phyloP scores from a whole-genome alignment of 2,113 vertebrate genomes.

The Megaleporinus macrocephalus region DNA sequence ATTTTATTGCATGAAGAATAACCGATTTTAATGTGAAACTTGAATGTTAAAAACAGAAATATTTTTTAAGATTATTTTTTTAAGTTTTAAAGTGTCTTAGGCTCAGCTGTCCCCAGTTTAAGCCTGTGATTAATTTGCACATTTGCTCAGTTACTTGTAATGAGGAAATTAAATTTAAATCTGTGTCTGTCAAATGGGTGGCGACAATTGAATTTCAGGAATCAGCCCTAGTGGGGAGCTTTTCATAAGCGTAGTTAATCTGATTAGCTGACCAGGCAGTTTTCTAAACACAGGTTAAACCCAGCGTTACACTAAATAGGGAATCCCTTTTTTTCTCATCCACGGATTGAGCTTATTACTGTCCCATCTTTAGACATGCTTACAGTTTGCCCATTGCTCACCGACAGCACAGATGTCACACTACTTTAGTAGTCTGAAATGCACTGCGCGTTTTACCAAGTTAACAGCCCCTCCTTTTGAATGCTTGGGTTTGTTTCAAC shows the following conservation, averaged over 20 bases:
- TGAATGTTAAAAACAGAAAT: too few species aligned
- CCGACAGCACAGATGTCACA: background rate
- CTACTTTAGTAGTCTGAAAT: background rate
- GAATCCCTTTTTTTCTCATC: background rate
- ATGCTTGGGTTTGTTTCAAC: slow-evolving; percentile 54
- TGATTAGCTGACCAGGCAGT: background rate
- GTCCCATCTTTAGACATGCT: background rate
- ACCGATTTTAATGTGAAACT: too few species aligned
- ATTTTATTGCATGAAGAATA: too few species aligned
- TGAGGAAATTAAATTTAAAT: background rate
- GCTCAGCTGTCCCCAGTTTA: background rate
- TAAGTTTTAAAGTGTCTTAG: background rate
- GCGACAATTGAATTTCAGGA: background rate
- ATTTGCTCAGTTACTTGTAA: background rate
- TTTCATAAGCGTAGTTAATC: background rate
- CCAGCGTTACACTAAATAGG: background rate
- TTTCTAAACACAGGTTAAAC: background rate
- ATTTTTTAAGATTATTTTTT: too few species aligned
- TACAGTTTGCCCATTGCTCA: background rate
- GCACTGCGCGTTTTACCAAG: background rate
- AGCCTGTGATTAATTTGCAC: background rate
- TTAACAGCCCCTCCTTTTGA: slow-evolving; percentile 3
- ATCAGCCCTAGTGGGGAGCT: background rate
- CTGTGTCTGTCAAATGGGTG: background rate
- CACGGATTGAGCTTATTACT: background rate